Conservation (phyloP, 2,113 vertebrate species). For the Seriola rivoliana region DNA sequence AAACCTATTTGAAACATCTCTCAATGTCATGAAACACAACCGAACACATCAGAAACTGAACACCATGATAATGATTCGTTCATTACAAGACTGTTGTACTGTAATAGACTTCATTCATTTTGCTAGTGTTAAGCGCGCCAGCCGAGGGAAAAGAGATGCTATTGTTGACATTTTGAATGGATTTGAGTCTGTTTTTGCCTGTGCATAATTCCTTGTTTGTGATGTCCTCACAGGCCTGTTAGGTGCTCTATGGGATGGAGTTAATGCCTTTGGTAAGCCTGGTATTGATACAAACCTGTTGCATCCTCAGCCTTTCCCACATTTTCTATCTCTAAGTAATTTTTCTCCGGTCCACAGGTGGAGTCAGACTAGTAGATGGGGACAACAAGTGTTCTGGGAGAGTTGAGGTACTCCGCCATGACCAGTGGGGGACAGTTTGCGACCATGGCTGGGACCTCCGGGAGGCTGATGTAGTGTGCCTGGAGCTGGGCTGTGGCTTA, state of each 20-base stretch:
- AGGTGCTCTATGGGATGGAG: constrained; percentile 68
- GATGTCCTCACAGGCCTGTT: constrained; percentile 61
- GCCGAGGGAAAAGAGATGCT: not conserved
- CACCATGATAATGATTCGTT: not conserved
- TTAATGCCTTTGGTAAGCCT: constrained; percentile 75
- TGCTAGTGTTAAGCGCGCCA: not conserved
- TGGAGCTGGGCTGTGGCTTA: constrained; percentile 83
- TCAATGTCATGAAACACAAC: too few relatives aligned
- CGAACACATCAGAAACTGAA: not conserved
- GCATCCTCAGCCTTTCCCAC: not conserved
- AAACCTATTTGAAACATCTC: not conserved
- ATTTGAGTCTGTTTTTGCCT: not conserved
- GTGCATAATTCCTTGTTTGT: not conserved
- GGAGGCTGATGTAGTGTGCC: constrained; percentile 82
- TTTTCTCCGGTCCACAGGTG: constrained; percentile 64
- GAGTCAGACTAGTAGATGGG: constrained; percentile 74
- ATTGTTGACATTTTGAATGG: not conserved
- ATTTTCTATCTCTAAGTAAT: not conserved
- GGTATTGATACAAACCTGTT: not conserved
- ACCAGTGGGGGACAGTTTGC: constrained; percentile 83
- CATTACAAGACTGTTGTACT: not conserved
- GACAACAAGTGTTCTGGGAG: constrained; percentile 80
- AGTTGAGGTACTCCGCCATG: constrained; percentile 80
- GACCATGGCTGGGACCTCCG: constrained; percentile 77
- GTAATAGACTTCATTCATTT: not conserved